phyloP scores from a whole-genome alignment of 2,888 invertebrate species.

The Eilema depressum region DNA sequence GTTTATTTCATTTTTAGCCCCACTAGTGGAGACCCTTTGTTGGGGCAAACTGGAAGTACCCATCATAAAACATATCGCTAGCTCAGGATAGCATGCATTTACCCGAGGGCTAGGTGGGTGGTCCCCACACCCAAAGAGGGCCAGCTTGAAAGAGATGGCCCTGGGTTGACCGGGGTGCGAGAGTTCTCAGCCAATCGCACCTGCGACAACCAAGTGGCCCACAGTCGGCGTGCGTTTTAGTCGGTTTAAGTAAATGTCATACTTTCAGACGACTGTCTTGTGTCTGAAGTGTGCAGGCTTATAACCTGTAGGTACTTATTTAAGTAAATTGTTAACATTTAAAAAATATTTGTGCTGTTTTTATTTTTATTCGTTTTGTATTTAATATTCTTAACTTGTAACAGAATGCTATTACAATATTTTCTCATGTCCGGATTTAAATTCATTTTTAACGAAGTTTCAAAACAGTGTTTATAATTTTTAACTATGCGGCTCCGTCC shows the following conservation, averaged over 20 bases:
- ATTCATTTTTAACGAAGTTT: not conserved
- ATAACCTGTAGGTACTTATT: slow-evolving; percentile 25
- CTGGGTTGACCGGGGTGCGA: too few species aligned
- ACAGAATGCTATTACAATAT: not conserved
- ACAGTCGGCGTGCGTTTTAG: too few species aligned
- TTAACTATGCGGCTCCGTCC: too few species aligned
- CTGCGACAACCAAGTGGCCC: too few species aligned
- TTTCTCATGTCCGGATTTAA: not conserved
- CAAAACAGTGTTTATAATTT: too few species aligned
- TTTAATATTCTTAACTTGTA: not conserved
- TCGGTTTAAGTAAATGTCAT: slow-evolving; percentile 35
- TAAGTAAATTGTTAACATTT: slow-evolving; percentile 28
- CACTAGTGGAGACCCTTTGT: too few species aligned
- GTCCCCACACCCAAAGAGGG: too few species aligned
- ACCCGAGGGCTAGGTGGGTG: too few species aligned
- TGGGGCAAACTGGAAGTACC: too few species aligned
- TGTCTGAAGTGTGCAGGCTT: slow-evolving; percentile 14
- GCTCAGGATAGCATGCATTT: slow-evolving; percentile 27
- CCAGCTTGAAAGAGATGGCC: too few species aligned
- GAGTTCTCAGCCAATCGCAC: too few species aligned
- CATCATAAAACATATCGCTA: slow-evolving; percentile 20
- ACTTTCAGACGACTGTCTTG: slow-evolving; percentile 13
- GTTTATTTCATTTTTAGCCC: too few species aligned
- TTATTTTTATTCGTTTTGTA: slow-evolving; percentile 7
- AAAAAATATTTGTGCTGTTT: not conserved